phyloP scores from a whole-genome alignment of 2,888 invertebrate genomes.

The Agonopterix alstromeriana region DNA sequence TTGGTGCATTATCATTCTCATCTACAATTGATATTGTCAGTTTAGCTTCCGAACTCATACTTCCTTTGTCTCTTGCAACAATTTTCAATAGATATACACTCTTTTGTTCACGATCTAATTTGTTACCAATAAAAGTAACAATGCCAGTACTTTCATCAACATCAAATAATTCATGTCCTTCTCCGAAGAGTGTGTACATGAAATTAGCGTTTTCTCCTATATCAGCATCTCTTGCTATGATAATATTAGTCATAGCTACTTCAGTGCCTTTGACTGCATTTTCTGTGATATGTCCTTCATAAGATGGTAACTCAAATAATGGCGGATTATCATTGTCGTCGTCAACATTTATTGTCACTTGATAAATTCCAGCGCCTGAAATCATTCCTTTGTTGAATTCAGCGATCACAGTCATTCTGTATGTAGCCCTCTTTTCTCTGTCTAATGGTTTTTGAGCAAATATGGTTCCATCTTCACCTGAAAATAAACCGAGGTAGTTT shows the following conservation, averaged over 20 bases:
- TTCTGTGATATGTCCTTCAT: slow-evolving; percentile 87
- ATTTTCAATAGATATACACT: slow-evolving; percentile 81
- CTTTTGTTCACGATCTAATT: slow-evolving; percentile 85
- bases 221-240: slow-evolving; percentile 85
- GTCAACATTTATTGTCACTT: slow-evolving; percentile 86
- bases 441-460: slow-evolving; percentile 86
- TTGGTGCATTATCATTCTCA: slow-evolving; percentile 88
- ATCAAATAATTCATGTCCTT: slow-evolving; percentile 84
- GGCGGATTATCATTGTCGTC: slow-evolving; percentile 94
- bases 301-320: slow-evolving; percentile 81
- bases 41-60: slow-evolving; percentile 84
- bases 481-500: slow-evolving; percentile 11
- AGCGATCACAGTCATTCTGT: slow-evolving; percentile 87
- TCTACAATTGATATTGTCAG: slow-evolving; percentile 84
- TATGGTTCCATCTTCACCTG: slow-evolving; percentile 84
- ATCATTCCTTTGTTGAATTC: slow-evolving; percentile 84
- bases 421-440: slow-evolving; percentile 83
- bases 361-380: slow-evolving; percentile 85
- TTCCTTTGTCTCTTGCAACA: slow-evolving; percentile 86
- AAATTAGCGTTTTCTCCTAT: slow-evolving; percentile 82
- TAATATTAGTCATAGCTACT: slow-evolving; percentile 80
- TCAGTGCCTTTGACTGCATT: slow-evolving; percentile 84
- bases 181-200: slow-evolving; percentile 82
- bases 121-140: slow-evolving; percentile 74
- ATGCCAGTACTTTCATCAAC: slow-evolving; percentile 81